Evolutionary conservation across 1,140 invertebrate species (phyloP).

Genomic region (Drosophila melanogaster): Release_6_plus_ISO1_MT NT_033779.5:21274001-21274500

Average conservation of each 20-base stretch:
- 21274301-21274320: slow-evolving; percentile 65
- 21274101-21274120: slow-evolving; percentile 96
- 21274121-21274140: slow-evolving; percentile 99
- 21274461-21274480: neutral
- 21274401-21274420: slow-evolving; percentile 70
- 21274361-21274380: slow-evolving; percentile 61
- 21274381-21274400: slow-evolving; percentile 58
- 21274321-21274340: slow-evolving; percentile 61
- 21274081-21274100: slow-evolving; percentile 96
- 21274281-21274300: slow-evolving; percentile 70
- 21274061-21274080: slow-evolving; percentile 96
- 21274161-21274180: neutral
- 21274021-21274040: slow-evolving; percentile 93
- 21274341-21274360: slow-evolving; percentile 84
- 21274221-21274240: slow-evolving; percentile 85
- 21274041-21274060: slow-evolving; percentile 97
- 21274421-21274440: slow-evolving; percentile 87
- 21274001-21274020: slow-evolving; percentile 98
- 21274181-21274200: slow-evolving; percentile 81
- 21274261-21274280: slow-evolving; percentile 84
- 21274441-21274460: neutral
- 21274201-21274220: slow-evolving; percentile 89
- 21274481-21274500: too few relatives aligned
- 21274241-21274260: slow-evolving; percentile 72
- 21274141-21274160: slow-evolving; percentile 85